Base-by-base conservation (phyloP, 2,888 invertebrate species). In the Nymphalis urticae region DNA sequence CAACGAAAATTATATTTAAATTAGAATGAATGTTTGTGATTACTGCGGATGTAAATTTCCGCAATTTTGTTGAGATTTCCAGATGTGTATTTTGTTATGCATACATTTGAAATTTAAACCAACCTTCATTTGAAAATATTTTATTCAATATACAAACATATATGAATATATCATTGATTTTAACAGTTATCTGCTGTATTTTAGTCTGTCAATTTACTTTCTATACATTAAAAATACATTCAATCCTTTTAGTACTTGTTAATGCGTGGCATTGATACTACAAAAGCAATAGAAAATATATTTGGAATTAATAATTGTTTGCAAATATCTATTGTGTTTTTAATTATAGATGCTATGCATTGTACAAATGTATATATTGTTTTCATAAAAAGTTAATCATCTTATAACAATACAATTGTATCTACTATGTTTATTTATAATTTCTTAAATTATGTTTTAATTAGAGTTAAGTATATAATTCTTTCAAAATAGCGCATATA, bases 31-130 rank as follows among this genome's bases (percentile, higher is more conserved):
- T 66, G 63, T 66, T 65, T 65, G 68, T 64, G 66, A 63, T 50
- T 24, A 58, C 62, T 65, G 62, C 72, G 72, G 72, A 73, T 72
- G 66, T 73, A 68, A 56, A 65, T 68, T 70, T 72, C 73, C 70
- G 72, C 64, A 54, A 62, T 69, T 60, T 60, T 61, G 65, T 48
- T 27, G 32, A 56, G 64, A 48, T 65, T 64, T 48, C 27, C 54
- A 56, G 32, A 56, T 32, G 54, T 56, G 54, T 56, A 56, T 32
- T 56, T 56, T 56, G 54, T 56, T 56, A 56, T 17, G 32, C 54
- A 56, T 56, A 24, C 54, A 9, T 32, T 54, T 56, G 6, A 13
- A 53, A 53, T 53, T 13, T 53, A 56, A 56, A 32, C 9, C 32
- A 32, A 56, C 32, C 32, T 56, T 56, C 17, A 7, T 7, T 32